A percentile compares a stretch with the other conserved stretches of the same genome.
phyloP scores from a whole-genome alignment of 2,888 invertebrate genomes.

The Emmelina monodactyla region DNA sequence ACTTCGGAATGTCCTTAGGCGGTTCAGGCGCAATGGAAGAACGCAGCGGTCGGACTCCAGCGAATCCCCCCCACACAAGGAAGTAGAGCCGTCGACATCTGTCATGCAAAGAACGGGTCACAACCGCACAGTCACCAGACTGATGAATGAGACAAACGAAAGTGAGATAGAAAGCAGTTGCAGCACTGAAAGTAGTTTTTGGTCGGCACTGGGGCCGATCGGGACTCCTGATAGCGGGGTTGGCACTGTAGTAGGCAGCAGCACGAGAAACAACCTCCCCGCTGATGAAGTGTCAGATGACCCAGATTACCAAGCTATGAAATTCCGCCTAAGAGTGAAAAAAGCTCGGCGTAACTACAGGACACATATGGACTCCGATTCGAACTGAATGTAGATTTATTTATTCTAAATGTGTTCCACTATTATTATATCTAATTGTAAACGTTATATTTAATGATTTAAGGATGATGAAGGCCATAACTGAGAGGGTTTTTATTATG shows the following conservation, averaged over 20 bases:
- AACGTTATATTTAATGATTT: constrained; percentile 11
- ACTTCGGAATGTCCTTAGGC: constrained; percentile 26
- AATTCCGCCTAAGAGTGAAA: constrained; percentile 67
- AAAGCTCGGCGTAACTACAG: constrained; percentile 70
- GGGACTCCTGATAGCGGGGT: constrained; percentile 51
- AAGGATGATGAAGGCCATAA: too few species aligned
- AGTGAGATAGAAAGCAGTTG: constrained; percentile 59
- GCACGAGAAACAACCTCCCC: constrained; percentile 28
- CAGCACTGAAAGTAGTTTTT: constrained; percentile 32
- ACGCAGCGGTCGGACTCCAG: constrained; percentile 38
- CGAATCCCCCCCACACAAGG: constrained; percentile 46
- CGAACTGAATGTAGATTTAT: too few species aligned
- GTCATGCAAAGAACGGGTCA: constrained; percentile 27
- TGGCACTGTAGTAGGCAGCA: constrained; percentile 39
- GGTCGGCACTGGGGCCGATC: constrained; percentile 16
- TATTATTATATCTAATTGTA: constrained; percentile 20
- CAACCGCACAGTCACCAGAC: constrained; percentile 43
- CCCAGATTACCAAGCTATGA: constrained; percentile 55
- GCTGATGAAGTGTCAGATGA: constrained; percentile 46
- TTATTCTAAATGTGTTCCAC: too few species aligned
- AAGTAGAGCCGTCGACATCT: constrained; percentile 23
- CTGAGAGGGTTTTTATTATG: too few species aligned
- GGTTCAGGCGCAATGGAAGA: constrained; percentile 36
- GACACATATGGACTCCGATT: constrained; percentile 72
- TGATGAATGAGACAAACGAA: constrained; percentile 59